A percentile compares a stretch with the other conserved stretches of the same genome.
These are phyloP conservation scores for Trissolcus japonicus DNA, from an alignment of 2,888 invertebrate genomes.

Conservation along the genomic window DNA sequence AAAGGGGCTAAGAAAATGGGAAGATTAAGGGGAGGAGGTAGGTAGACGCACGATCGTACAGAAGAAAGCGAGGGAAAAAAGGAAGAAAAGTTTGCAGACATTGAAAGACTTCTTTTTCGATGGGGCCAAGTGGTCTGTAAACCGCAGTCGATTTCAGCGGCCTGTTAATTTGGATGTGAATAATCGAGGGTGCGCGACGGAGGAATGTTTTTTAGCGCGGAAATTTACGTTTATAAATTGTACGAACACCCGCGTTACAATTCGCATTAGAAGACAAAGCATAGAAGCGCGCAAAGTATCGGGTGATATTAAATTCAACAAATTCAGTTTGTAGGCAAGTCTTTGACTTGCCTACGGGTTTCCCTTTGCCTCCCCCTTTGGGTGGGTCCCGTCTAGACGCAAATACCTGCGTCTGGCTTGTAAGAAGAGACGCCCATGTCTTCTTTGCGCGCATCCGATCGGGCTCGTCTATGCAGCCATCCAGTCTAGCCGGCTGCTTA, in stretches of 20 bases:
- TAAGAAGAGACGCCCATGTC: slow-evolving; percentile 66
- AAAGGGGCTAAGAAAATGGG: too few relatives aligned
- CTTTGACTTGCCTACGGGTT: slow-evolving; percentile 42
- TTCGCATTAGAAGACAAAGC: slow-evolving; percentile 50
- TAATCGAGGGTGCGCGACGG: background rate
- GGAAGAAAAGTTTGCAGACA: too few relatives aligned
- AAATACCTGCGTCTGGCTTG: slow-evolving; percentile 62
- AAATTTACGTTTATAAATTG: slow-evolving; percentile 38
- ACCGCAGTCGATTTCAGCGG: too few relatives aligned
- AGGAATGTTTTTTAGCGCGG: slow-evolving; percentile 30
- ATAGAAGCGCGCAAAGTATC: slow-evolving; percentile 27
- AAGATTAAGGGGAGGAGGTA: too few relatives aligned
- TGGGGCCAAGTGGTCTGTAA: too few relatives aligned
- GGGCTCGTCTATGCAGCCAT: slow-evolving; percentile 43
- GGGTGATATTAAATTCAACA: slow-evolving; percentile 49
- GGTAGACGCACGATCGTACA: too few relatives aligned
- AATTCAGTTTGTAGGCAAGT: slow-evolving; percentile 44
- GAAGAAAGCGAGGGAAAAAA: too few relatives aligned
- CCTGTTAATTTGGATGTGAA: too few relatives aligned
- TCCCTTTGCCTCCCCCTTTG: slow-evolving; percentile 25
- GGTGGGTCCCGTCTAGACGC: slow-evolving; percentile 61
- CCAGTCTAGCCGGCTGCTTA: slow-evolving; percentile 41
- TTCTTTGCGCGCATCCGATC: slow-evolving; percentile 59
- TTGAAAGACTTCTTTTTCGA: too few relatives aligned
- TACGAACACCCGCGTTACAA: slow-evolving; percentile 29